Evolutionary conservation across 2,888 invertebrate genomes (phyloP).

Genomic region (Caenorhabditis sp.): DNA sequence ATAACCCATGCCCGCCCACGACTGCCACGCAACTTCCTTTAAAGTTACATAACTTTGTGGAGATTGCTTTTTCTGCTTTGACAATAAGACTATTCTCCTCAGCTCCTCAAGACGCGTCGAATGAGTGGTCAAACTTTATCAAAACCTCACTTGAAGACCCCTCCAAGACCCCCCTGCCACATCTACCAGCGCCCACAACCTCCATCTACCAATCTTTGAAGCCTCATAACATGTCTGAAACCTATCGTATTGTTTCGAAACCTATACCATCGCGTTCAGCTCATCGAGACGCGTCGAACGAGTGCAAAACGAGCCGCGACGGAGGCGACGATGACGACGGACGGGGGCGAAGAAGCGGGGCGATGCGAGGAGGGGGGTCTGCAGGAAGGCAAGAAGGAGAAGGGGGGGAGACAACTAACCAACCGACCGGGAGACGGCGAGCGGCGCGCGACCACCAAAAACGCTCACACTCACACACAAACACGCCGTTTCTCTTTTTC

Average conservation of each 20-base stretch:
- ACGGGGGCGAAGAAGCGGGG: slow-evolving; percentile 19
- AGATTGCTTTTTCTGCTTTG: too few relatives aligned
- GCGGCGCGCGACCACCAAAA: slow-evolving; percentile 38
- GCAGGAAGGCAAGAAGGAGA: not conserved
- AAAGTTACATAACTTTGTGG: too few relatives aligned
- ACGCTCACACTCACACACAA: slow-evolving; percentile 33
- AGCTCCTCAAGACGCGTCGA: too few relatives aligned
- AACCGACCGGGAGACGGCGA: not conserved
- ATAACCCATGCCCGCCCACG: too few relatives aligned
- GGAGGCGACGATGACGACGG: slow-evolving; percentile 25
- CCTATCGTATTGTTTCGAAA: not conserved
- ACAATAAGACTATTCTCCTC: too few relatives aligned
- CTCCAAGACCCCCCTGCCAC: not conserved
- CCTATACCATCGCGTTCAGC: slow-evolving; percentile 7
- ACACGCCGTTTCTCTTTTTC: not conserved
- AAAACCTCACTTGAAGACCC: too few relatives aligned
- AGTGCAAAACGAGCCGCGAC: slow-evolving; percentile 51
- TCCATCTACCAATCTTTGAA: not conserved
- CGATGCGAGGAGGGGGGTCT: not conserved
- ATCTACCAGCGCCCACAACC: too few relatives aligned
- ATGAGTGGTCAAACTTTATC: too few relatives aligned
- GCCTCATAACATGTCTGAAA: not conserved
- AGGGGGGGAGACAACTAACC: slow-evolving; percentile 8
- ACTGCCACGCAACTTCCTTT: too few relatives aligned
- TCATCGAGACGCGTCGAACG: slow-evolving; percentile 45